Percentiles rank a stretch among this genome's conserved stretches.
Conservation (phyloP, 2,113 vertebrate species). For the Dasyprocta punctata region DNA sequence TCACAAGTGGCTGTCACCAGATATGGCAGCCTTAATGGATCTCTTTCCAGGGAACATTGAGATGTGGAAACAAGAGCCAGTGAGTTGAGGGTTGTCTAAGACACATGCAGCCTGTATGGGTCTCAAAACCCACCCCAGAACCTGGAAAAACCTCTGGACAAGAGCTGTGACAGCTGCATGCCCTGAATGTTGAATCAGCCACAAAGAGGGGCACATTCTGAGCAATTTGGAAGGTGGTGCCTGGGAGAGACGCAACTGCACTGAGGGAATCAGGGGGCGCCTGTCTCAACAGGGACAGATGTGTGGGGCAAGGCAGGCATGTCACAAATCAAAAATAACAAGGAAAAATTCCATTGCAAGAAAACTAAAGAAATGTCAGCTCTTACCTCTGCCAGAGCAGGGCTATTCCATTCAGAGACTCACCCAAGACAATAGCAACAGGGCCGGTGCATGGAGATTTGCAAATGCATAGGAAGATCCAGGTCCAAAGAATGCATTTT, state of each 20-base stretch:
- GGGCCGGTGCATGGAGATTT: fast-evolving
- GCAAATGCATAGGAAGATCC: neutral
- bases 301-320: neutral
- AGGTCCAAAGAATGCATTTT: neutral
- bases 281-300: neutral
- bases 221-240: neutral
- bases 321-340: constrained; percentile 55
- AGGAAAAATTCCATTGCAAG: constrained; percentile 26
- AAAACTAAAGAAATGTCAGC: constrained; percentile 55
- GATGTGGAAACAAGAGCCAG: neutral
- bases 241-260: neutral
- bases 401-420: neutral
- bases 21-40: neutral
- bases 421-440: neutral
- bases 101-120: neutral
- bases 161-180: neutral
- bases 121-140: neutral
- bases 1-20: neutral
- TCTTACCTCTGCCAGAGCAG: constrained; percentile 7
- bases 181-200: neutral
- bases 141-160: fast-evolving
- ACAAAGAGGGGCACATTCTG: neutral
- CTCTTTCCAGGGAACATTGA: neutral
- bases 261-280: neutral
- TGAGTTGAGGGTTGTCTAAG: neutral